These are phyloP conservation scores for Zaprionus ornatus DNA, from an alignment of 1,140 invertebrate genomes.

Conservation along the genomic window DNA sequence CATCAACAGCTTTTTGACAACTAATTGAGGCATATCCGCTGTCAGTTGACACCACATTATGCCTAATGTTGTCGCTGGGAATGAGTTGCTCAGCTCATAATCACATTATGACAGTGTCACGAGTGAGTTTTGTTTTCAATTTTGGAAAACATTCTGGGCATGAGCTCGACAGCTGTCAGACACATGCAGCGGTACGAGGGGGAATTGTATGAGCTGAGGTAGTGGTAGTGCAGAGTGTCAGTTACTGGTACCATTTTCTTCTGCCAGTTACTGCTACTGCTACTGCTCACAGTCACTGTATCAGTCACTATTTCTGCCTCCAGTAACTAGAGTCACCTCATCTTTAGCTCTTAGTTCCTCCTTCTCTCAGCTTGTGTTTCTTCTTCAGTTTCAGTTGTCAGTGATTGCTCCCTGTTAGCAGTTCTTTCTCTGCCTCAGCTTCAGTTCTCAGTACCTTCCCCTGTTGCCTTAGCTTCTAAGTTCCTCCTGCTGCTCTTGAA, in stretches of 20 bases:
- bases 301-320: no score
- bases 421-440: no score
- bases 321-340: no score
- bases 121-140: slow-evolving; percentile 67
- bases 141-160: slow-evolving; percentile 32
- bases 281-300: no score
- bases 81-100: slow-evolving; percentile 58
- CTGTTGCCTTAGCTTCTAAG: no score
- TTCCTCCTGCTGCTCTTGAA: no score
- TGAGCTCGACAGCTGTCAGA: slow-evolving; percentile 58
- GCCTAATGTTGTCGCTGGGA: slow-evolving; percentile 26
- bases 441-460: neutral
- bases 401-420: no score
- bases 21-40: slow-evolving; percentile 39
- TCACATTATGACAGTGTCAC: slow-evolving; percentile 73
- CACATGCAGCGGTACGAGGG: slow-evolving; percentile 54
- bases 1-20: slow-evolving; percentile 24
- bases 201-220: neutral
- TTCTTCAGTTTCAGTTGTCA: no score
- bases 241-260: neutral
- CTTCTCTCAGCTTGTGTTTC: no score
- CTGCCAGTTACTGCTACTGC: no score
- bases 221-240: neutral
- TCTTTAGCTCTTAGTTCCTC: no score
- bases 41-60: slow-evolving; percentile 35